Percentiles rank a stretch among this genome's conserved stretches.
These are phyloP conservation scores for Neuroterus valhalla DNA, from an alignment of 1,140 invertebrate species.

Conservation along the genomic window DNA sequence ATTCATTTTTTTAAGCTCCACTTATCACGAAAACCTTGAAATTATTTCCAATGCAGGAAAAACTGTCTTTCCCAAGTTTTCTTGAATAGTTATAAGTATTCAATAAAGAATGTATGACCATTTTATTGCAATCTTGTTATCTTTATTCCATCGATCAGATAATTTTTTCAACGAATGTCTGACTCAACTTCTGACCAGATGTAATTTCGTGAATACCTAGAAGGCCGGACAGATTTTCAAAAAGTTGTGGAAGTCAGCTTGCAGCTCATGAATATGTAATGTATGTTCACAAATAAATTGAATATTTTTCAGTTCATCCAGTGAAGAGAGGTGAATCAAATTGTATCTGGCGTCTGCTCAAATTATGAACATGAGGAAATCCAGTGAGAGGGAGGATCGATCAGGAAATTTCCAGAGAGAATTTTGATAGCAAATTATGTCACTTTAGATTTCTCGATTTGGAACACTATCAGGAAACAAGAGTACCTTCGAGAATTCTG, in stretches of 20 bases:
- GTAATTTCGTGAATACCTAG: too few relatives aligned
- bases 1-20: too few relatives aligned
- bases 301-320: conserved; percentile 35
- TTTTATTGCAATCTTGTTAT: too few relatives aligned
- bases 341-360: conserved; percentile 48
- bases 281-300: conserved; percentile 33
- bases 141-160: too few relatives aligned
- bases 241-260: conserved; percentile 12
- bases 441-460: conserved; percentile 42
- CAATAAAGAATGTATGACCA: too few relatives aligned
- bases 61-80: too few relatives aligned
- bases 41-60: too few relatives aligned
- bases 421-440: conserved; percentile 39
- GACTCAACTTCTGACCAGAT: too few relatives aligned
- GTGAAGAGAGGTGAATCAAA: conserved; percentile 53
- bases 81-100: too few relatives aligned
- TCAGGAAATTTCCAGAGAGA: conserved; percentile 35
- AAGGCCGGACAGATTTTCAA: conserved; percentile 13
- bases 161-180: too few relatives aligned
- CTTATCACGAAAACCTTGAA: too few relatives aligned
- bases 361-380: conserved; percentile 53
- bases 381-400: conserved; percentile 55
- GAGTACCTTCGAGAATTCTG: conserved; percentile 36
- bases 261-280: conserved; percentile 37
- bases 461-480: conserved; percentile 37